Conservation (phyloP, 1,140 invertebrate species). For the Drusus annulatus region DNA sequence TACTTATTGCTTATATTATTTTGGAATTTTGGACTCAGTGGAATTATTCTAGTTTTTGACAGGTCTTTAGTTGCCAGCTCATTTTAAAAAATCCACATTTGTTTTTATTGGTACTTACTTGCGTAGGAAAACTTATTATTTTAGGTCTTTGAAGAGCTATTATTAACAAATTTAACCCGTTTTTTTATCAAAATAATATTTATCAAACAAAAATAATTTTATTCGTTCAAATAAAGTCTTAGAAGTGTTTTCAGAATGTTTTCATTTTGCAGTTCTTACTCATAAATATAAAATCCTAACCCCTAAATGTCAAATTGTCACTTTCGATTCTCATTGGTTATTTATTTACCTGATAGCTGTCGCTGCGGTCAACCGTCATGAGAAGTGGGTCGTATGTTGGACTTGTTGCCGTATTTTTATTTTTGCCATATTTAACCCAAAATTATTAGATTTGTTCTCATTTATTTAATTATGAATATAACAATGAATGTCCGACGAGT, state of each 20-base stretch:
- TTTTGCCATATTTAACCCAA: slow-evolving; percentile 50
- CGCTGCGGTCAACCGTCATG: slow-evolving; percentile 62
- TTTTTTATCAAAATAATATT: no score
- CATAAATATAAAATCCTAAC: background rate
- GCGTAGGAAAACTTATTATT: no score
- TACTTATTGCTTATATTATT: no score
- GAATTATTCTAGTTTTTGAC: no score
- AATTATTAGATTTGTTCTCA: slow-evolving; percentile 25
- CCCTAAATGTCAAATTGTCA: slow-evolving; percentile 42
- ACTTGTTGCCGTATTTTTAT: slow-evolving; percentile 62
- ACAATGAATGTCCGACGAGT: slow-evolving; percentile 26
- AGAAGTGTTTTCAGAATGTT: background rate
- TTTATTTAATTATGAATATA: slow-evolving; percentile 34
- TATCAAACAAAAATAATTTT: no score
- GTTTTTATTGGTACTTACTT: no score
- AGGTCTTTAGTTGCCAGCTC: no score
- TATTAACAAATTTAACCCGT: no score
- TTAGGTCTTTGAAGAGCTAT: no score
- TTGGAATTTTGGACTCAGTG: no score
- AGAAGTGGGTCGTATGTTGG: slow-evolving; percentile 66
- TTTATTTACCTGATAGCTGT: slow-evolving; percentile 46
- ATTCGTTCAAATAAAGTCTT: no score
- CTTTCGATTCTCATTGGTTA: slow-evolving; percentile 43
- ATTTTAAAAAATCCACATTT: no score
- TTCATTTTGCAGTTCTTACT: slow-evolving; percentile 1